A percentile compares a stretch with the other conserved stretches of the same genome.
Evolutionary conservation across 2,797 vertebrate genomes (phyloP).

Genomic region (Labeo calbasu): DNA sequence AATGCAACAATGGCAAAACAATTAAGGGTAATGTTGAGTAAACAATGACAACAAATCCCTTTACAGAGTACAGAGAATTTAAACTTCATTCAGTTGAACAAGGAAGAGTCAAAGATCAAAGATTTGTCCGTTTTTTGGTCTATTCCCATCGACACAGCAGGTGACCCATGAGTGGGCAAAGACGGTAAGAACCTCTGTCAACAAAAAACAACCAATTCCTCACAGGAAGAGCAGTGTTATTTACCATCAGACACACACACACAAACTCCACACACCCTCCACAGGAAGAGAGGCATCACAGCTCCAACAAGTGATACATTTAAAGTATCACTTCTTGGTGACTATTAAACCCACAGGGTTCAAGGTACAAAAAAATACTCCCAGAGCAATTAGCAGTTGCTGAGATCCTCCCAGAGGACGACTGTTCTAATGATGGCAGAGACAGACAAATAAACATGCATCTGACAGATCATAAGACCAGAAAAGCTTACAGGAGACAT

Average conservation of each 20-base stretch:
- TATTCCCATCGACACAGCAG: not conserved
- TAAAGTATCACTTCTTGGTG: constrained; percentile 72
- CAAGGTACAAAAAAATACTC: constrained; percentile 74
- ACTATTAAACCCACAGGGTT: constrained; percentile 76
- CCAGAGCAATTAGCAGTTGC: constrained; percentile 75
- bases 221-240: constrained; percentile 34
- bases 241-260: constrained; percentile 34
- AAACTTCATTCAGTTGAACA: not conserved
- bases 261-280: not conserved
- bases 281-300: constrained; percentile 33
- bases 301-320: constrained; percentile 42
- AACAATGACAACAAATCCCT: not conserved
- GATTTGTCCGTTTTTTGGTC: not conserved
- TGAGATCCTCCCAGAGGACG: constrained; percentile 46
- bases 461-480: constrained; percentile 32
- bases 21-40: not conserved
- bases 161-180: constrained; percentile 7
- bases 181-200: not conserved
- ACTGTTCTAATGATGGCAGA: constrained; percentile 49
- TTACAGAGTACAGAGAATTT: not conserved
- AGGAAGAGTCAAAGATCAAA: not conserved
- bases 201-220: constrained; percentile 5
- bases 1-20: not conserved
- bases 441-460: constrained; percentile 53
- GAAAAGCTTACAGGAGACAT: not conserved